Evolutionary conservation across 37 sponge, comb jelly and placozoan species (phyloP).

Genomic region (Axinella damicornis): DNA sequence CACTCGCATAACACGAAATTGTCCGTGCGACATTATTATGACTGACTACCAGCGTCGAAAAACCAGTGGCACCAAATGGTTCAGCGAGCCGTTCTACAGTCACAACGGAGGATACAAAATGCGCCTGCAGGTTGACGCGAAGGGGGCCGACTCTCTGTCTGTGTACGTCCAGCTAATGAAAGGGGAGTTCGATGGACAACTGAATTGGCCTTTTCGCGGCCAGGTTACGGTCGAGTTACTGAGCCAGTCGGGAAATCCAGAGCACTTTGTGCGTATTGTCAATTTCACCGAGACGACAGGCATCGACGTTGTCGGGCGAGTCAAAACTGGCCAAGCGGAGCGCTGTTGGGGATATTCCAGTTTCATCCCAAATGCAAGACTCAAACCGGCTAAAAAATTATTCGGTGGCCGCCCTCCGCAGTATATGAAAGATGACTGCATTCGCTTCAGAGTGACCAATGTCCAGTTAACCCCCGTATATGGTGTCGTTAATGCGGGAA

Average conservation of each 20-base stretch:
- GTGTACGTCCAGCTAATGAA: neutral
- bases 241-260: constrained; percentile 2
- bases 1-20: too few relatives aligned
- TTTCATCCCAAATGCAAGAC: too few relatives aligned
- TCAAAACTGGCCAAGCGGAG: too few relatives aligned
- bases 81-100: too few relatives aligned
- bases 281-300: neutral
- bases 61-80: too few relatives aligned
- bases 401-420: neutral
- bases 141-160: neutral
- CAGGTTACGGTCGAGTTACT: constrained; percentile 4
- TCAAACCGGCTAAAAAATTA: too few relatives aligned
- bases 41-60: too few relatives aligned
- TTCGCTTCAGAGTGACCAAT: neutral
- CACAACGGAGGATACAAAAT: constrained; percentile 10
- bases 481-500: too few relatives aligned
- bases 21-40: too few relatives aligned
- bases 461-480: too few relatives aligned
- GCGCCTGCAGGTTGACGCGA: constrained; percentile 1
- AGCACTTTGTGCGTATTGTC: constrained; percentile 2
- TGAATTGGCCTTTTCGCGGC: constrained; percentile 43
- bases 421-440: constrained; percentile 12
- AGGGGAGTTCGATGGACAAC: constrained; percentile 31
- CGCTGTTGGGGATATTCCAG: too few relatives aligned
- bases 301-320: too few relatives aligned